phyloP scores from a whole-genome alignment of 2,113 vertebrate genomes.

The Epinephelus fuscoguttatus region DNA sequence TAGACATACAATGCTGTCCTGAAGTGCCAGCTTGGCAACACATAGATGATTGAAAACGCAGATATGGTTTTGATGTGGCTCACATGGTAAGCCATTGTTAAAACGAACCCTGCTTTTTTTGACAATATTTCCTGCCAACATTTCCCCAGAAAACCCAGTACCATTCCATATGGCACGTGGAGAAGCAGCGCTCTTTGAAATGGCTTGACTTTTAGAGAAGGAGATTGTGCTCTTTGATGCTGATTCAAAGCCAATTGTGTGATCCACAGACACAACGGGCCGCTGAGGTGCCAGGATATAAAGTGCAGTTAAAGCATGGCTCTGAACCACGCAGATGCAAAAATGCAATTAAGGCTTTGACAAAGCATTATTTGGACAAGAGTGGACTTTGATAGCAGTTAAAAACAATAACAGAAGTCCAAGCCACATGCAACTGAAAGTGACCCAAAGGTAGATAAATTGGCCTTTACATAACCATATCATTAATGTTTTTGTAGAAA shows the following conservation, averaged over 20 bases:
- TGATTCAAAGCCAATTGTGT: conserved; percentile 62
- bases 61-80: conserved; percentile 64
- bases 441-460: neutral
- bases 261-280: conserved; percentile 40
- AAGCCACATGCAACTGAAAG: neutral
- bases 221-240: conserved; percentile 58
- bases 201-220: conserved; percentile 45
- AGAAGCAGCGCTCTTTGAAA: conserved; percentile 43
- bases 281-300: conserved; percentile 41
- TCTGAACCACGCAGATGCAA: conserved; percentile 38
- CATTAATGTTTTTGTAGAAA: neutral
- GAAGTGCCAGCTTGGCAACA: conserved; percentile 58
- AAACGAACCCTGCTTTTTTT: conserved; percentile 48
- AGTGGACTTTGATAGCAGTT: conserved; percentile 40
- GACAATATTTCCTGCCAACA: conserved; percentile 55
- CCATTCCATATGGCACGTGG: conserved; percentile 53
- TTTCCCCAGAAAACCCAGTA: conserved; percentile 37
- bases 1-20: conserved; percentile 16
- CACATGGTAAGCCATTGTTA: conserved; percentile 59
- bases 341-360: conserved; percentile 49
- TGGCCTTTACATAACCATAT: neutral
- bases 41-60: conserved; percentile 40
- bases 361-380: conserved; percentile 16
- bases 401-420: neutral
- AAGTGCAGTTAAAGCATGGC: conserved; percentile 35